Evolutionary conservation across 1,140 invertebrate genomes (phyloP), one percentile per base, ranked within the genome.

Genomic region (Latrodectus geometricus): DNA sequence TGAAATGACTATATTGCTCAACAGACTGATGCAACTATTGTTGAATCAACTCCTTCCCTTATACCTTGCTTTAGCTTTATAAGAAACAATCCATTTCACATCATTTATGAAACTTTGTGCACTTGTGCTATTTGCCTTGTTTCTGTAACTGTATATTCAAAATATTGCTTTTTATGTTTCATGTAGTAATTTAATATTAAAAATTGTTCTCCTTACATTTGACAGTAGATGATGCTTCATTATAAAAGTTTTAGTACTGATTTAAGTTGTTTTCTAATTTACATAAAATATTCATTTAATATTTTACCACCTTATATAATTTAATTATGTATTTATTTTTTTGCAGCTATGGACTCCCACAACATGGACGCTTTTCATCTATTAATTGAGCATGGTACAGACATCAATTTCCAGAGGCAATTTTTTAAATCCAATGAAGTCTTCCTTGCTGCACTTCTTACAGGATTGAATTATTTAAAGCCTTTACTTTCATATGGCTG

Each of bases 361-460:
- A 49, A 75, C 8, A 35, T 50, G 17, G 23, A 78, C 12, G 66
- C 50, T 21, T 78, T 86, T n/a, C 20, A 86, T 1, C 56, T 78
- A 8, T 61, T 86, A 8, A 69, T 86, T 12, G 83, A 77, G n/a
- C 48, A 20, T 61, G 83, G 83, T 3, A 49, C 66, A 8, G 49
- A 86, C 49, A 21, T 86, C 0, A 86, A 78, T 50, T 78, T 77
- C 21, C 74, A 54, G 77, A 69, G 83, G 21, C 17, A 49, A 11
- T 12, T 12, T n/a, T 56, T 8, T 35, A 8, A 21, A 21, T 56
- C 73, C n/a, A 86, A 86, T 78, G 83, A 86, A 78, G 75, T 86
- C 1, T 78, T 86, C 15, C 52, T 86, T 11, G 56, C 21, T 48
- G 66, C 73, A 35, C 66, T 86, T 12, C 23, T 86, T 15, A 70